Evolutionary conservation across 2,797 vertebrate species (phyloP).

Genomic region (Chaetophractus vellerosus): DNA sequence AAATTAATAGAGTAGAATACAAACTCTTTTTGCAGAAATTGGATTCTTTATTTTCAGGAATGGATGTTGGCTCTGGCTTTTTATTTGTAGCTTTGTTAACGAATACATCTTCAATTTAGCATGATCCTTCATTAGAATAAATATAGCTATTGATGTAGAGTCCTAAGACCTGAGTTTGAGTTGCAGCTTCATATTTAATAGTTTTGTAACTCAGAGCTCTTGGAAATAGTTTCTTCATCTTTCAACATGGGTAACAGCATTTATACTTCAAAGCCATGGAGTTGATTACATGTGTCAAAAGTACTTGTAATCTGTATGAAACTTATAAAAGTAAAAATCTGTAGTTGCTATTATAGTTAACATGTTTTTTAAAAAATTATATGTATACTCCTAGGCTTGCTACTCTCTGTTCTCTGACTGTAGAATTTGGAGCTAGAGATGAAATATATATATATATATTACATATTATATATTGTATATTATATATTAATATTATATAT

Average conservation of each 20-base stretch:
- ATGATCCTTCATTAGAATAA: no score
- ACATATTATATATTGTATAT: no score
- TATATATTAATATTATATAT: no score
- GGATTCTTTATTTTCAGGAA: background rate
- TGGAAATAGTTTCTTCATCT: background rate
- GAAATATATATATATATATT: background rate
- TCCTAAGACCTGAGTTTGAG: fast-evolving
- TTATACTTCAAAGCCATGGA: no score
- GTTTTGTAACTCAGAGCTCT: no score
- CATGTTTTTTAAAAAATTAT: background rate
- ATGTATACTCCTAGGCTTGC: no score
- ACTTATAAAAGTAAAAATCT: background rate
- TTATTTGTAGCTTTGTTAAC: no score
- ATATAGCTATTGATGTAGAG: fast-evolving
- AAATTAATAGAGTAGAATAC: no score
- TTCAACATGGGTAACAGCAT: no score
- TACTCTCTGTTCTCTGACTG: background rate
- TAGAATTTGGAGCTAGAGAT: background rate
- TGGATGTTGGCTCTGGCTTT: background rate
- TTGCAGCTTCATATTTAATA: fast-evolving
- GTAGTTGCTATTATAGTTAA: background rate
- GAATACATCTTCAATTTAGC: background rate
- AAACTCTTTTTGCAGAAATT: background rate
- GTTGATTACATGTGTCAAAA: fast-evolving
- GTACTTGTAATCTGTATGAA: background rate